phyloP scores from a whole-genome alignment of 92 coral and sea anemone species.

The Bergia puertoricense region DNA sequence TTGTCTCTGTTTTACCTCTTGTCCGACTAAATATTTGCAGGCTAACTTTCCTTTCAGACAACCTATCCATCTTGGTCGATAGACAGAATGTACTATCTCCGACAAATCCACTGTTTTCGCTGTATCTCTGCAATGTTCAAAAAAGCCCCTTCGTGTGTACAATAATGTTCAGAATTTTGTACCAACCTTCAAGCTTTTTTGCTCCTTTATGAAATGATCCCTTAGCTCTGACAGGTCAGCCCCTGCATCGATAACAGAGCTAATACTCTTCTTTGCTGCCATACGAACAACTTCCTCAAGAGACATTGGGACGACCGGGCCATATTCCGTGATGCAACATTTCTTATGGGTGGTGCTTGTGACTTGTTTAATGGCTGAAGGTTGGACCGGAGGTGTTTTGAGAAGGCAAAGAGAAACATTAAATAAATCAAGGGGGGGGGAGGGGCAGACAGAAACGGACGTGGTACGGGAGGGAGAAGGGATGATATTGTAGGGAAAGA shows the following conservation, averaged over 20 bases:
- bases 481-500: too few relatives aligned
- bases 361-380: slow-evolving; percentile 2
- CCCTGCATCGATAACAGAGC: slow-evolving; percentile 65
- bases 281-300: slow-evolving; percentile 56
- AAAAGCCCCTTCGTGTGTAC: background rate
- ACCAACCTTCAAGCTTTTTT: slow-evolving; percentile 48
- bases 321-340: slow-evolving; percentile 45
- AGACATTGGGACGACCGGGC: slow-evolving; percentile 22
- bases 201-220: slow-evolving; percentile 49
- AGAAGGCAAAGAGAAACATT: background rate
- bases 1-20: background rate
- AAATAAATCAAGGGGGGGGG: background rate
- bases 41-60: background rate
- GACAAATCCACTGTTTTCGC: background rate
- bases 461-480: too few relatives aligned
- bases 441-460: too few relatives aligned
- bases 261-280: slow-evolving; percentile 64
- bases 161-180: background rate
- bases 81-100: too few relatives aligned
- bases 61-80: too few relatives aligned
- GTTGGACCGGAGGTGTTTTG: background rate
- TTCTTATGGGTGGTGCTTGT: slow-evolving; percentile 29
- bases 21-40: background rate
- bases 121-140: background rate
- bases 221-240: slow-evolving; percentile 51